phyloP scores from a whole-genome alignment of 2,113 vertebrate species.

The Burhinus bistriatus region DNA sequence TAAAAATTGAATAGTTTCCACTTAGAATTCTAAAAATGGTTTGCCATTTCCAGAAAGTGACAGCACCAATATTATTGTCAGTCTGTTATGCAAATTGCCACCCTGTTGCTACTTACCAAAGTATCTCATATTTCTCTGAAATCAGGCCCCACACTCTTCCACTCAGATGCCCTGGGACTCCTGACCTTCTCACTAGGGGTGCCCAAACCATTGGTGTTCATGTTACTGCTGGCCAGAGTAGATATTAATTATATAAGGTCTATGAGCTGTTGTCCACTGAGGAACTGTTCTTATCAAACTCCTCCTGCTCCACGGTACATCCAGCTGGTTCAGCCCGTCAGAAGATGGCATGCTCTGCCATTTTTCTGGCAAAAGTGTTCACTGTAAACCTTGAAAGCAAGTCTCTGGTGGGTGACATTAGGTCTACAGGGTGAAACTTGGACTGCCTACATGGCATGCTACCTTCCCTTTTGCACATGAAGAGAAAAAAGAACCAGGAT shows the following conservation, averaged over 20 bases:
- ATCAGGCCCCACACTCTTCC: not conserved
- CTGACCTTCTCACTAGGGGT: not conserved
- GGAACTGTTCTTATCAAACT: not conserved
- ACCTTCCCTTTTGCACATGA: not conserved
- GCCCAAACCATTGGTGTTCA: not conserved
- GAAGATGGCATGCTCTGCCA: not conserved
- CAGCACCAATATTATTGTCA: not conserved
- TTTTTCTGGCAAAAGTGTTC: not conserved
- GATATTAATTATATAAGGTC: not conserved
- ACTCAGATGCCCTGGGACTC: not conserved
- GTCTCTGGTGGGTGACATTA: not conserved
- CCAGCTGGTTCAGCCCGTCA: not conserved
- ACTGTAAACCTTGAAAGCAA: not conserved
- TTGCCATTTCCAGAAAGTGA: conserved; percentile 21
- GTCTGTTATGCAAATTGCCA: not conserved
- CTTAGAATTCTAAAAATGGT: conserved; percentile 37
- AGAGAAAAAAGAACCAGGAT: not conserved
- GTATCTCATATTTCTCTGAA: not conserved
- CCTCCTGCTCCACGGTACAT: not conserved
- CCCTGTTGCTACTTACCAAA: not conserved
- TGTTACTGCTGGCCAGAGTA: not conserved
- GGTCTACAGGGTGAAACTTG: not conserved
- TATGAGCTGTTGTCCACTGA: not conserved
- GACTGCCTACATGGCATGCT: not conserved
- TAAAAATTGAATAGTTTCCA: conserved; percentile 34